These are phyloP conservation scores for Conopomorpha cramerella DNA, from an alignment of 1,140 invertebrate species.

Conservation along the genomic window DNA sequence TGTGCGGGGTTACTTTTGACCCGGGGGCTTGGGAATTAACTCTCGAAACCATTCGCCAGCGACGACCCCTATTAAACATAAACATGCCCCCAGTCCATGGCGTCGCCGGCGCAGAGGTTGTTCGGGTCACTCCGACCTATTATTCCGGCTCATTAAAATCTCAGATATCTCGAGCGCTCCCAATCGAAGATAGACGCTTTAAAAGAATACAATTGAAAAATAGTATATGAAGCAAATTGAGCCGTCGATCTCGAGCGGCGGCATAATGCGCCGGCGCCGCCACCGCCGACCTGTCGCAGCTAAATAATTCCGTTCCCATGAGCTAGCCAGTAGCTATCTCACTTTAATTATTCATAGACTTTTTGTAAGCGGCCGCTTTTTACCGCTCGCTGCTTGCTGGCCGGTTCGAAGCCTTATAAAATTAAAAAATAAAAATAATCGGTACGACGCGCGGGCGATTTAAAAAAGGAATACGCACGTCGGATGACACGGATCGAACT, in stretches of 20 bases:
- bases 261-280: constrained; percentile 28
- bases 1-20: constrained; percentile 32
- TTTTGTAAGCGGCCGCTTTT: constrained; percentile 52
- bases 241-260: constrained; percentile 39
- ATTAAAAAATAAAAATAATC: constrained; percentile 57
- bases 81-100: constrained; percentile 49
- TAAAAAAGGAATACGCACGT: constrained; percentile 57
- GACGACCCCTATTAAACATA: constrained; percentile 51
- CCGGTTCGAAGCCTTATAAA: constrained; percentile 44
- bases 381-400: constrained; percentile 39
- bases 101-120: constrained; percentile 24
- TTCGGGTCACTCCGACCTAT: constrained; percentile 18
- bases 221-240: constrained; percentile 46
- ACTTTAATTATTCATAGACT: constrained; percentile 60
- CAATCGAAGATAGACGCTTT: background rate
- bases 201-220: constrained; percentile 8
- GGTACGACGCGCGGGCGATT: constrained; percentile 38
- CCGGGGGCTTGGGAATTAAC: constrained; percentile 38
- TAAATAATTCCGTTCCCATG: constrained; percentile 54
- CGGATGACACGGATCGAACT: constrained; percentile 59
- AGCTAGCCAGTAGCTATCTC: constrained; percentile 52
- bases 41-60: constrained; percentile 31
- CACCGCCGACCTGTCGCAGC: constrained; percentile 41
- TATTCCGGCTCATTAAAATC: constrained; percentile 20
- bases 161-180: no score